Evolutionary conservation across 2,797 vertebrate species (phyloP), one percentile per base, ranked within the genome.

Genomic region (Harpagifer antarcticus): DNA sequence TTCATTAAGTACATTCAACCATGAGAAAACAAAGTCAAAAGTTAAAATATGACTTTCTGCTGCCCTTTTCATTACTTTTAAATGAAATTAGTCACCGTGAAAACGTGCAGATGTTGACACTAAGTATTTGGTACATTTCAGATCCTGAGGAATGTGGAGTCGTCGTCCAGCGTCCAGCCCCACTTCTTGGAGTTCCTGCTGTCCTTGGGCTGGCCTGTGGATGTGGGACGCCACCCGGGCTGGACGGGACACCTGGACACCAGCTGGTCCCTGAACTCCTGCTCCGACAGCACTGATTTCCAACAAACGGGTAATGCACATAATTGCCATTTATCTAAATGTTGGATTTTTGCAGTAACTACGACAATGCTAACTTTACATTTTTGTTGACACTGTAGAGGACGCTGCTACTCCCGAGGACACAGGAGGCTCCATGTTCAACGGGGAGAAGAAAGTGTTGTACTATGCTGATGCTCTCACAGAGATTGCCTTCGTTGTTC

Each of bases 391-490:
- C 19, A 2, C 33, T 61, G 9, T 83, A 98, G 97, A 97, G 85
- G 97, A 97, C 75, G 72, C 93, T 0, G 43, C 91, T 52, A 91
- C 94, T 71, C 94, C 95, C 2, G 96, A 97, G 85, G 97, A 97
- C 79, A 89, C 94, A 0, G 97, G 97, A 58, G 97, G 97, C 8
- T 96, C 95, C 12, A 91, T 96, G 86, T 99, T 98, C 93, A 98
- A 96, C 0, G 98, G 98, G 37, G 97, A 98, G 91, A 97, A 96
- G 94, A 98, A 97, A 65, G 97, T 97, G 88, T 93, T 99, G 59
- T 99, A 99, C 87, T 99, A 98, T 1, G 97, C 98, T 0, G 98
- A 99, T 82, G 98, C 97, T 62, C 94, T 99, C 86, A 99, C 98
- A 1, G 98, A 99, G 91, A 98, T 99, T 3, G 97, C 98, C 82